Conservation (phyloP, 2,888 invertebrate species). For the Caenorhabditis sp. region DNA sequence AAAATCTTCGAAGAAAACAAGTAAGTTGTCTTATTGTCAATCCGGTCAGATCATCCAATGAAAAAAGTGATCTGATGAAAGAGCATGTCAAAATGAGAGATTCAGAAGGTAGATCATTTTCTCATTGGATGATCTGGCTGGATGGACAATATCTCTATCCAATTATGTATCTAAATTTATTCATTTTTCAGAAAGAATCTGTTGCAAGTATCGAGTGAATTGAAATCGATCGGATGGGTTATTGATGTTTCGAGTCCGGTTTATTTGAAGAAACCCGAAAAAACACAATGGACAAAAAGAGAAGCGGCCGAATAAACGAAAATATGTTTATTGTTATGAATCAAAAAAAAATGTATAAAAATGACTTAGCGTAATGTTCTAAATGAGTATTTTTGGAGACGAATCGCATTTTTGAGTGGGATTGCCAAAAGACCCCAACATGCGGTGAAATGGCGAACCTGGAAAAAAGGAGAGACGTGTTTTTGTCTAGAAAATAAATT, state of each 20-base stretch:
- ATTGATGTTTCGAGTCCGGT: conserved; percentile 44
- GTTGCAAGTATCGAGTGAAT: conserved; percentile 29
- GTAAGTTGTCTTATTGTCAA: conserved; percentile 13
- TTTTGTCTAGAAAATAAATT: too few species aligned
- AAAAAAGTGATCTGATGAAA: too few species aligned
- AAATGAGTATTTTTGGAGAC: conserved; percentile 49
- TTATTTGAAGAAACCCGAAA: conserved; percentile 46
- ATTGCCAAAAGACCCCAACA: conserved; percentile 52
- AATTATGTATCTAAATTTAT: neutral
- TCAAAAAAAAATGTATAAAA: neutral
- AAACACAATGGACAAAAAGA: conserved; percentile 22
- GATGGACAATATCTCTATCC: too few species aligned
- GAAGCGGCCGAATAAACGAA: neutral
- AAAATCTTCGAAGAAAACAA: conserved; percentile 29
- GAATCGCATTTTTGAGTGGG: conserved; percentile 35
- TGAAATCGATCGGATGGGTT: conserved; percentile 55
- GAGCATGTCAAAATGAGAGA: too few species aligned
- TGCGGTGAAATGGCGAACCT: conserved; percentile 51
- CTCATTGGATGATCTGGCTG: too few species aligned
- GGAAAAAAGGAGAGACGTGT: neutral
- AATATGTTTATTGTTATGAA: too few species aligned
- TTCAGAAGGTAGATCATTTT: too few species aligned
- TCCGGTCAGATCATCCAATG: neutral
- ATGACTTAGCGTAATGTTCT: conserved; percentile 25
- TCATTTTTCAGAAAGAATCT: conserved; percentile 37